Evolutionary conservation across 2,113 vertebrate species (phyloP), one percentile per base, ranked within the genome.

Genomic region (Thamnaconus septentrionalis): DNA sequence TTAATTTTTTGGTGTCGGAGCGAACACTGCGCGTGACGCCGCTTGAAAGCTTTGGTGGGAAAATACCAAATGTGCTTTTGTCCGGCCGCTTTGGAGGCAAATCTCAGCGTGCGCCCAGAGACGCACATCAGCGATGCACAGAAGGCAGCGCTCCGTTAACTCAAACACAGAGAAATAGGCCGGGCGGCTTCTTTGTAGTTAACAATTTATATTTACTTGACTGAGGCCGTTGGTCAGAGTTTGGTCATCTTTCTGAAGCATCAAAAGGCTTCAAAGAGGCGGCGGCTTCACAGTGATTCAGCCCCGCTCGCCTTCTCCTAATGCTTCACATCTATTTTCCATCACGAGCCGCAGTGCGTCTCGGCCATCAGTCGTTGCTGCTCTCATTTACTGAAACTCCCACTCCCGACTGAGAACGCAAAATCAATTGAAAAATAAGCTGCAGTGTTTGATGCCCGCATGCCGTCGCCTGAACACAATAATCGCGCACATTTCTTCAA

Each of bases 181-280:
- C 48, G 49, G 60, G 64, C 45, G 56, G 43, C 57, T 80, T 69
- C 64, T 79, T 75, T 75, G 66, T 66, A 52, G 72, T 68, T 56
- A n/a, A 64, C 62, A 62, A 73, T 68, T 76, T 43, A 49, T 41
- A 61, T 64, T 59, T 59, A 42, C 65, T 31, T 63, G 67, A 77
- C 53, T 61, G 56, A 74, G 61, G 59, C 53, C 18, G 9, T 56
- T 81, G 73, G 67, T 31, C 18, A 31, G 18, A 31, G 18, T 31
- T 31, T 31, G 18, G 18, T 78, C 71, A 60, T 83, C 61, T 75
- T 58, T 59, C 60, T 56, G 49, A 12, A 40, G 62, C 58, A 70
- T 75, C 47, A 78, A 64, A 55, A 76, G n/a, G 54, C 53, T 75
- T 76, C 48, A 47, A 44, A 69, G 43, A 66, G 56, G 63, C 42